phyloP scores from a whole-genome alignment of 2,888 invertebrate species.

The Nebria brevicollis region DNA sequence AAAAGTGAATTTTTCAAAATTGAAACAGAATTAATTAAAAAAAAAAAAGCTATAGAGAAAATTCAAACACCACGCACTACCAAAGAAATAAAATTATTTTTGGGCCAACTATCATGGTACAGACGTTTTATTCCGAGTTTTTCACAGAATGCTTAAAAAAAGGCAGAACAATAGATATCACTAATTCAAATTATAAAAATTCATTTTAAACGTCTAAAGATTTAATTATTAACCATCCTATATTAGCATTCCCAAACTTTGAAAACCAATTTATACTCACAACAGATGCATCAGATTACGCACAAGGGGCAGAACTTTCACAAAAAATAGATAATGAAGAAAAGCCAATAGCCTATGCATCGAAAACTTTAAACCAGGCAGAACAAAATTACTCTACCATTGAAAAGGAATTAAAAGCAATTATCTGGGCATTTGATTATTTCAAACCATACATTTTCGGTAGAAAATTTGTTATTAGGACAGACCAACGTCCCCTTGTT shows the following conservation, averaged over 20 bases:
- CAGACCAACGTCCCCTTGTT: conserved; percentile 57
- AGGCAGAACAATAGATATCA: conserved; percentile 24
- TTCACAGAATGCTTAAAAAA: conserved; percentile 46
- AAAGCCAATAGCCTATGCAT: conserved; percentile 47
- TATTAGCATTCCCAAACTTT: conserved; percentile 24
- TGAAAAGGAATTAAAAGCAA: conserved; percentile 50
- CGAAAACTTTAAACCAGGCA: conserved; percentile 47
- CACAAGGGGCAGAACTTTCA: conserved; percentile 19
- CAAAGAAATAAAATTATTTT: conserved; percentile 45
- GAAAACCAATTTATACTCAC: conserved; percentile 17
- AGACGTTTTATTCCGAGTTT: conserved; percentile 39
- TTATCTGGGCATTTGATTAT: conserved; percentile 49
- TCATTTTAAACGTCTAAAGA: conserved; percentile 33
- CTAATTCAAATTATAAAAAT: conserved; percentile 18
- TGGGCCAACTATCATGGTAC: conserved; percentile 35
- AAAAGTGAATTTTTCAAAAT: no score
- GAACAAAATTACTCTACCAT: conserved; percentile 49
- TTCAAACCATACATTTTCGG: conserved; percentile 51
- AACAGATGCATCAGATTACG: no score
- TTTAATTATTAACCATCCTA: conserved; percentile 17
- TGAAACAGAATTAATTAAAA: no score
- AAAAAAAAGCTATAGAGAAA: no score
- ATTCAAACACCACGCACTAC: no score
- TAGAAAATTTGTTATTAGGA: conserved; percentile 55
- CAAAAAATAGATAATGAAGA: conserved; percentile 22